Evolutionary conservation across 2,888 invertebrate species (phyloP), one percentile per base, ranked within the genome.

Genomic region (Conops quadrifasciatus): DNA sequence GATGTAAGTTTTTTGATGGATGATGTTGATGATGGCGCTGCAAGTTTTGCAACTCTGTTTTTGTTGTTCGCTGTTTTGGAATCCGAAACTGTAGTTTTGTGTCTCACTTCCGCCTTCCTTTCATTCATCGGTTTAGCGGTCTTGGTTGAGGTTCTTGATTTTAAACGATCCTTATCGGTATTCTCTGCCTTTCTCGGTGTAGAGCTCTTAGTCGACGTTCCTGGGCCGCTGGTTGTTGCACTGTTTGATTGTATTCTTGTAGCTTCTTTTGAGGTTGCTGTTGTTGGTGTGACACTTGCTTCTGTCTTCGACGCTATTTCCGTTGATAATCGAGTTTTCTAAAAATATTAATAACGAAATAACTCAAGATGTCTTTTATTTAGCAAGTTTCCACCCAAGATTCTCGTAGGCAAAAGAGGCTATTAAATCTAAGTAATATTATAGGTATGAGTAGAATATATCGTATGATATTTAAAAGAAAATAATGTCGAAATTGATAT

Each of bases 31-130:
- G 66, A 13, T 11, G 59, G 21, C 28, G 19, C 58, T 71, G 53
- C 2, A 28, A 11, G 9, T 15, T 53, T 58, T 13, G 56, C 24
- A 16, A 58, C 28, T 24, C 11, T 74, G 30, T 43, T 43, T 53
- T 56, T 59, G 28, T 71, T 15, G 74, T 71, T 16, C 47, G 36
- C 15, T 1, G 65, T 28, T 15, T 62, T 63, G 26, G 36, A 1
- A 59, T 59, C 60, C 30, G 24, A 2, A 2, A 16, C 13, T 15
- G 13, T 28, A n/a, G 56, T 21, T 56, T 66, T 59, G 21, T 60
- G 73, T 13, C 16, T 11, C 43, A 19, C 24, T 65, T 66, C 62
- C 16, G 9, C 24, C 0, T 30, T 16, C 4, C 24, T 53, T 19
- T 59, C 59, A 11, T 66, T 67, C 53, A 36, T 28, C 7, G 36